phyloP scores from a whole-genome alignment of 2,797 vertebrate genomes.

The Lepus oiostolus region DNA sequence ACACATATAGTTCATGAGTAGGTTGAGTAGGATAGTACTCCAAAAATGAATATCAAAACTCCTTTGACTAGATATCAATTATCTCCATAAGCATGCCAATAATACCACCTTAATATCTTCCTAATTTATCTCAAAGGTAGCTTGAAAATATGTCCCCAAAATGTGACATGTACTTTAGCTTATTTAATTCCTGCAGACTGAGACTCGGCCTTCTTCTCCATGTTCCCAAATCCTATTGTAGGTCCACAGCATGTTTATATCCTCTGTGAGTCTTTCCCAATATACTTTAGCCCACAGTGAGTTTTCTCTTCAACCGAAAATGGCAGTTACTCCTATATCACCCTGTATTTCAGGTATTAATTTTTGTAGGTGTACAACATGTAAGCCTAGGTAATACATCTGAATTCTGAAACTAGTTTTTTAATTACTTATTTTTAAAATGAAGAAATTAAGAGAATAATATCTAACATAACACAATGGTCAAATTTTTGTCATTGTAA shows the following conservation, averaged over 20 bases:
- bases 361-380: background rate
- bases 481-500: background rate
- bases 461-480: background rate
- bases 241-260: background rate
- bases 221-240: background rate
- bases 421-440: background rate
- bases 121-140: background rate
- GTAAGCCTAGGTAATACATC: too few relatives aligned
- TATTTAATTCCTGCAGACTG: background rate
- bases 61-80: background rate
- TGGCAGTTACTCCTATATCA: background rate
- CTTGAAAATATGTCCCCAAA: background rate
- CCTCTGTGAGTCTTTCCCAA: background rate
- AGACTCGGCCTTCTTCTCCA: background rate
- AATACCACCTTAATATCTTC: background rate
- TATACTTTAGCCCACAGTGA: background rate
- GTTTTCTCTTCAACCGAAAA: constrained; percentile 10
- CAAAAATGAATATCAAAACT: background rate
- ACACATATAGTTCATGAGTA: background rate
- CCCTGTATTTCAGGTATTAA: background rate
- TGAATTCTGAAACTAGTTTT: too few relatives aligned
- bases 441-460: background rate
- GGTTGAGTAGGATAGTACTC: background rate
- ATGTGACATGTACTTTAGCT: background rate
- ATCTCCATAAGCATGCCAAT: background rate